Evolutionary conservation across 2,113 vertebrate genomes (phyloP), one percentile per base, ranked within the genome.

Genomic region (Bubo blakistoni): DNA sequence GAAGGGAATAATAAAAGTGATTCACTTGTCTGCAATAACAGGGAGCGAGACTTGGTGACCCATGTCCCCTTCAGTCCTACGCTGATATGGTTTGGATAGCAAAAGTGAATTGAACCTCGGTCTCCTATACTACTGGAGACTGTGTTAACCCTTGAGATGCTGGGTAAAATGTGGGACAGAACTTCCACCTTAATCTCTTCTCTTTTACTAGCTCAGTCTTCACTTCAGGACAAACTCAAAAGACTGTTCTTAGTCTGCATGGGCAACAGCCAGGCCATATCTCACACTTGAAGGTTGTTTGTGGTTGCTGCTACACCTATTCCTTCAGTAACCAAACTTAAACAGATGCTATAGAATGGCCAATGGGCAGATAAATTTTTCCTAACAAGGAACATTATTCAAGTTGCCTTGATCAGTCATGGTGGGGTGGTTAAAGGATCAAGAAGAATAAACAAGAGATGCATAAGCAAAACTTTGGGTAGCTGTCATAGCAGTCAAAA

Each of bases 201-300:
- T 76, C 3, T 70, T 92, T 59, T 34, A 22, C 30, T 36, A 30
- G 7, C 27, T 36, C 22, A 49, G 19, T 40, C 34, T 47, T 47
- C 38, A 26, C 16, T 70, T 81, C 29, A 62, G 14, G 25, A 69
- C 36, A 73, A 79, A 34, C 16, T n/a, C 36, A 57, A 55, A 78
- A 18, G 58, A 27, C 8, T 15, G 26, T 16, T 38, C 11, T 46
- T 32, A 14, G 13, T 26, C 15, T 55, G 9, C n/a, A 27, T 34
- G 19, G 8, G 19, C 42, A 11, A 42, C 11, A 83, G 24, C 9
- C 20, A 63, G 24, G 5, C 19, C 32, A 2, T 66, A 46, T 7
- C 16, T 38, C 38, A 20, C 18, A 42, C 0, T 0, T 2, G 5
- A 49, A 55, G 6, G 13, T 44, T 82, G 26, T 8, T 54, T 21